Conservation (phyloP, 1,140 invertebrate genomes). For the Neodiprion virginianus region DNA sequence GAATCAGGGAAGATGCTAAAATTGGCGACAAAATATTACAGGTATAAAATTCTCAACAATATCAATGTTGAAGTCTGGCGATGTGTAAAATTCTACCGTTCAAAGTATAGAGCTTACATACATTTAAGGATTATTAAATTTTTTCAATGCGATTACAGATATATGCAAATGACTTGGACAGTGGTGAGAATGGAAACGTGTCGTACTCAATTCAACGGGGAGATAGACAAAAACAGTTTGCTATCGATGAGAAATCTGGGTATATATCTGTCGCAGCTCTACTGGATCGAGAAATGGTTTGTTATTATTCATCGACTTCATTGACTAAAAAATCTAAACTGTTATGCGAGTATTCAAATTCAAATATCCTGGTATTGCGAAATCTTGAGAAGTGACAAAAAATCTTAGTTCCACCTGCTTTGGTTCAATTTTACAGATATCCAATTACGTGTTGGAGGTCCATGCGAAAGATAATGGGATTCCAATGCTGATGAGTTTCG, state of each 20-base stretch:
- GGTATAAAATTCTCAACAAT: conserved; percentile 55
- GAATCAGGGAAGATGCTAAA: conserved; percentile 80
- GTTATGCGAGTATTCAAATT: too few relatives aligned
- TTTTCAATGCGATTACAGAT: conserved; percentile 56
- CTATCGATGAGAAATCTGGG: conserved; percentile 80
- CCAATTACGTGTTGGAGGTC: conserved; percentile 79
- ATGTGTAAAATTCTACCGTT: conserved; percentile 14
- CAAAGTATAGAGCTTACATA: background rate
- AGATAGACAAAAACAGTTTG: conserved; percentile 79
- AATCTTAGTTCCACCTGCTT: background rate
- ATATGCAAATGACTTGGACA: conserved; percentile 81
- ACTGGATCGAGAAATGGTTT: conserved; percentile 84
- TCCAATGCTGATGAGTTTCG: conserved; percentile 76
- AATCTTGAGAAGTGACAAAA: too few relatives aligned
- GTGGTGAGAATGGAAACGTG: conserved; percentile 79
- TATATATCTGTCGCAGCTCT: conserved; percentile 75
- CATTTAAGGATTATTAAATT: conserved; percentile 16
- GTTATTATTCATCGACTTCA: conserved; percentile 21
- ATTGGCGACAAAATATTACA: conserved; percentile 75
- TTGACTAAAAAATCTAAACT: too few relatives aligned
- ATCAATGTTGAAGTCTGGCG: conserved; percentile 3
- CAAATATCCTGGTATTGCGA: too few relatives aligned
- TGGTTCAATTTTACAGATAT: conserved; percentile 54
- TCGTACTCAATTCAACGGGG: conserved; percentile 81
- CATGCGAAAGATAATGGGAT: conserved; percentile 81